phyloP scores from a whole-genome alignment of 1,140 invertebrate species.

The Tribolium madens region DNA sequence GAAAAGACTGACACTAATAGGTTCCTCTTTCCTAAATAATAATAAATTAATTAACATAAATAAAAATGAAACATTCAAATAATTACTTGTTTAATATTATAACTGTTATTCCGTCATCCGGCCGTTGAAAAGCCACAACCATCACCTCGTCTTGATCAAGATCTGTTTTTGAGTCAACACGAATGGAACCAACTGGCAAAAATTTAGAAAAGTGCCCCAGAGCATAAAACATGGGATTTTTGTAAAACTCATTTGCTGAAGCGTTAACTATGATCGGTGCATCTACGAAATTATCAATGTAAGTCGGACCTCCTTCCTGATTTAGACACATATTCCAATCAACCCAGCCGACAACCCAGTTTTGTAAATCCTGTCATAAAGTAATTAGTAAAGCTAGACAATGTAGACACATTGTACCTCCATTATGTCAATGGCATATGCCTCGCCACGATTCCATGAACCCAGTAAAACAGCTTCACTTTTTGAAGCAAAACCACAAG shows the following conservation, averaged over 20 bases:
- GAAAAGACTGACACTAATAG: neutral
- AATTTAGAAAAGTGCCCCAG: slow-evolving; percentile 76
- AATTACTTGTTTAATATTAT: neutral
- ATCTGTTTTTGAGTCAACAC: neutral
- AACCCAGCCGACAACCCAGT: slow-evolving; percentile 72
- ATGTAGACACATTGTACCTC: neutral
- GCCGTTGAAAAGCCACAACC: neutral
- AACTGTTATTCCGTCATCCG: neutral
- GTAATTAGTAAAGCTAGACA: neutral
- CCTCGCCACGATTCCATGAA: slow-evolving; percentile 78
- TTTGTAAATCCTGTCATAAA: slow-evolving; percentile 69
- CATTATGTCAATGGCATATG: slow-evolving; percentile 76
- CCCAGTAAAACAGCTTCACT: slow-evolving; percentile 71
- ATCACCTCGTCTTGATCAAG: neutral
- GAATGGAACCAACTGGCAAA: slow-evolving; percentile 58
- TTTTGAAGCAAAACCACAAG: slow-evolving; percentile 67
- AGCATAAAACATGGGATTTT: slow-evolving; percentile 78
- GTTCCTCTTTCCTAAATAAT: neutral
- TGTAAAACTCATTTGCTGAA: slow-evolving; percentile 71
- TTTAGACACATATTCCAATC: slow-evolving; percentile 81
- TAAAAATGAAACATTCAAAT: neutral
- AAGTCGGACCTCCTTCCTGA: slow-evolving; percentile 76
- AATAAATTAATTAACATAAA: neutral
- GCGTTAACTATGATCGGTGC: slow-evolving; percentile 74
- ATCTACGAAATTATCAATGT: slow-evolving; percentile 75